Evolutionary conservation across 2,888 invertebrate species (phyloP).

Genomic region (Drosophila seclusa): DNA sequence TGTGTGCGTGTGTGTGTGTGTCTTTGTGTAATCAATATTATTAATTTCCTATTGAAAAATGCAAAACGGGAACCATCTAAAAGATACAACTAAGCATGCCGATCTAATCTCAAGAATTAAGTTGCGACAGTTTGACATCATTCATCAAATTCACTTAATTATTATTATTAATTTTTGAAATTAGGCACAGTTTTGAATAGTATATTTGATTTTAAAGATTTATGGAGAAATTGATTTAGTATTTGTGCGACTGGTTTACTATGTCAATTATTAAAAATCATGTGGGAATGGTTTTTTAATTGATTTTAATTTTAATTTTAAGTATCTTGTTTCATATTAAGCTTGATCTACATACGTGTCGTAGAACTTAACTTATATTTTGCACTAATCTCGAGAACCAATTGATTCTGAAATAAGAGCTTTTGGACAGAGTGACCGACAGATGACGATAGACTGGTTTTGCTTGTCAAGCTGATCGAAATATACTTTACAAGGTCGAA

Average conservation of each 20-base stretch:
- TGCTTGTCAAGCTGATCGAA: not conserved
- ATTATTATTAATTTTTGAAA: not conserved
- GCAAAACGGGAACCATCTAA: not conserved
- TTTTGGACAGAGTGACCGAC: not conserved
- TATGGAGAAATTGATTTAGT: not conserved
- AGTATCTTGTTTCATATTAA: not conserved
- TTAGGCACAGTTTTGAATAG: not conserved
- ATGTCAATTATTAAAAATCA: not conserved
- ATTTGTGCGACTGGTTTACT: not conserved
- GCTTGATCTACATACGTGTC: too few species aligned
- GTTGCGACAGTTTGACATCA: not conserved
- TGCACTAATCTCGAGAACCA: not conserved
- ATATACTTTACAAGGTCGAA: not conserved
- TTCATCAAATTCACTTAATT: not conserved
- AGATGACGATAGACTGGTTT: not conserved
- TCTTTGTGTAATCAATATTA: not conserved
- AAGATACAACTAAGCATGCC: not conserved
- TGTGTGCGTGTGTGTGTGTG: not conserved
- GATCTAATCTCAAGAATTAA: not conserved
- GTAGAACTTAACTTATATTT: not conserved
- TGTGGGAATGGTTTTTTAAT: not conserved
- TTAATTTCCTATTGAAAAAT: not conserved
- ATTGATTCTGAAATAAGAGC: not conserved
- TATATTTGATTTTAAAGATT: not conserved
- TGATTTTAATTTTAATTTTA: not conserved